Evolutionary conservation across 2,113 vertebrate genomes (phyloP).

Genomic region (Casuarius casuarius): DNA sequence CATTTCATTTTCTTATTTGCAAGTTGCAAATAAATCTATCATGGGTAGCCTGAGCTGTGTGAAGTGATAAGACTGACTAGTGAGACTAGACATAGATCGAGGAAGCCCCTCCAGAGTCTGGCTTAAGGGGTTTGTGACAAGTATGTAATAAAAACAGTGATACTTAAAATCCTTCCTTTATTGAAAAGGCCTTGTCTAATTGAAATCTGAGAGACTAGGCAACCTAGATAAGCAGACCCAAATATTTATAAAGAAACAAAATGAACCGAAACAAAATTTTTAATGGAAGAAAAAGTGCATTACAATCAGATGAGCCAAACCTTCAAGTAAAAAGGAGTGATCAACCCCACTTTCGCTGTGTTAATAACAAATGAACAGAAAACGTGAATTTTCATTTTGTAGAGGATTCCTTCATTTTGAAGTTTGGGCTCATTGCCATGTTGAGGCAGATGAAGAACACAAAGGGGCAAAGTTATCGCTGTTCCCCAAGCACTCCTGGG

Average conservation of each 20-base stretch:
- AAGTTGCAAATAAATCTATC: neutral
- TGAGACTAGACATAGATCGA: neutral
- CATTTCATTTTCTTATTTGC: neutral
- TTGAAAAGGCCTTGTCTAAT: neutral
- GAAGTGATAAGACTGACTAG: neutral
- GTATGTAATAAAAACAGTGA: neutral
- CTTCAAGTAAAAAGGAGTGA: neutral
- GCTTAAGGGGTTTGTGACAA: neutral
- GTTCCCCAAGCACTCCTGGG: neutral
- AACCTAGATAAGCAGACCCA: neutral
- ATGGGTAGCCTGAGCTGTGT: neutral
- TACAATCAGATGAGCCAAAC: neutral
- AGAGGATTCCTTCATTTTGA: neutral
- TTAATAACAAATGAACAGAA: neutral
- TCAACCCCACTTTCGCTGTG: accelerated
- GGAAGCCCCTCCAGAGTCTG: neutral
- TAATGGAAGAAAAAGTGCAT: neutral
- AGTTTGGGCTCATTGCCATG: neutral
- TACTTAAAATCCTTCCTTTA: neutral
- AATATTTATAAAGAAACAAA: neutral
- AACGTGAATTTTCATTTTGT: neutral
- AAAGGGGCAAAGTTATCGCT: neutral
- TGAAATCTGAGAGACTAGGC: neutral
- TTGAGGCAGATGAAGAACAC: neutral
- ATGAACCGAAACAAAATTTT: neutral